Conservation (phyloP, 2,888 invertebrate species). For the Thelaira solivaga region DNA sequence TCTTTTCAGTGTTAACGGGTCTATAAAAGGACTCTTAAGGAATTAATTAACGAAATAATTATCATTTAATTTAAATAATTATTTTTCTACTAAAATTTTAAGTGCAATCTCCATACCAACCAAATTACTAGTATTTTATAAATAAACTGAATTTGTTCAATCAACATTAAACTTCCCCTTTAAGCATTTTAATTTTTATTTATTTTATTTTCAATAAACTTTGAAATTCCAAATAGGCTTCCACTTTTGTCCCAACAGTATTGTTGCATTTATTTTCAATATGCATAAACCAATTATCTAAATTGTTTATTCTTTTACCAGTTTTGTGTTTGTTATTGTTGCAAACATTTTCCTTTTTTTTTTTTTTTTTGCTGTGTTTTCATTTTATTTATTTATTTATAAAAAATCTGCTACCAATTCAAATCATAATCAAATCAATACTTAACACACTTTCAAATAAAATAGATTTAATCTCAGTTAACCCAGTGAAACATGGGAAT, state of each 20-base stretch:
- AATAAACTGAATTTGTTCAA: too few species aligned
- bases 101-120: too few species aligned
- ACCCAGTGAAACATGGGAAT: neutral
- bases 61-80: too few species aligned
- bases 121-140: too few species aligned
- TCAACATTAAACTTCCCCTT: too few species aligned
- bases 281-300: conserved; percentile 60
- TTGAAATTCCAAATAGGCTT: conserved; percentile 9
- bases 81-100: too few species aligned
- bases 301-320: conserved; percentile 45
- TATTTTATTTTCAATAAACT: neutral
- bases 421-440: conserved; percentile 61
- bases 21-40: too few species aligned
- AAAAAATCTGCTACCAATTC: conserved; percentile 47
- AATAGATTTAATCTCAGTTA: conserved; percentile 31
- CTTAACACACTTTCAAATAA: conserved; percentile 43
- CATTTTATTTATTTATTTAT: conserved; percentile 42
- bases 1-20: too few species aligned
- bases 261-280: conserved; percentile 38
- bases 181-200: conserved; percentile 12
- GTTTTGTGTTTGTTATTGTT: neutral
- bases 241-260: conserved; percentile 16
- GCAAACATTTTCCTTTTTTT: neutral
- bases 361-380: too few species aligned
- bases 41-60: too few species aligned